Conservation (phyloP, 1,140 invertebrate genomes). For the Tetragonula clypearis region DNA sequence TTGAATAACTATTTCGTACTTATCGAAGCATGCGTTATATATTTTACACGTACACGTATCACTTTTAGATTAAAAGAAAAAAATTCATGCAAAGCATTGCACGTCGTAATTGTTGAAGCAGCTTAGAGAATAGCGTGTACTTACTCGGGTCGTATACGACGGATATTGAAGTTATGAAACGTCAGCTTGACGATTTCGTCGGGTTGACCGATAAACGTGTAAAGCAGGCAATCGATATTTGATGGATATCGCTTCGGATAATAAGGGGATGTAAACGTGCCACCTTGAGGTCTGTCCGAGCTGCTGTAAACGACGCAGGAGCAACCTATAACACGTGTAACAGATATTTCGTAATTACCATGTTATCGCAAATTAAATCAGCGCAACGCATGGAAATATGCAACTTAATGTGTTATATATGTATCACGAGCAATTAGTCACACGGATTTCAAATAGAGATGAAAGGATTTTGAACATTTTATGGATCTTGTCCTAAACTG, state of each 20-base stretch:
- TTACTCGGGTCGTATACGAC: slow-evolving; percentile 85
- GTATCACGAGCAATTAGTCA: too few relatives aligned
- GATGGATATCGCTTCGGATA: slow-evolving; percentile 89
- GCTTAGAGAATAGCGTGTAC: slow-evolving; percentile 70
- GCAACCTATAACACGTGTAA: slow-evolving; percentile 89
- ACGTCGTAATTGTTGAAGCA: neutral
- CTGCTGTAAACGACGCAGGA: slow-evolving; percentile 91
- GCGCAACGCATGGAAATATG: neutral
- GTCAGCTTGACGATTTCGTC: slow-evolving; percentile 91
- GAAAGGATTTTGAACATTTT: too few relatives aligned
- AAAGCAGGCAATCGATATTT: slow-evolving; percentile 91
- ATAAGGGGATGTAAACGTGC: slow-evolving; percentile 91
- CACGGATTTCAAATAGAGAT: too few relatives aligned
- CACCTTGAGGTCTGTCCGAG: slow-evolving; percentile 89
- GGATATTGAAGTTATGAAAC: slow-evolving; percentile 91
- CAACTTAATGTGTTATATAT: too few relatives aligned
- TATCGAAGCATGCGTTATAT: neutral
- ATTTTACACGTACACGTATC: neutral
- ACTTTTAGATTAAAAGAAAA: too few relatives aligned
- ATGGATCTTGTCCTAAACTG: too few relatives aligned
- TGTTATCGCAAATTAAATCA: neutral
- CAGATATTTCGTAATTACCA: slow-evolving; percentile 44
- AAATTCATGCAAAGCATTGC: neutral
- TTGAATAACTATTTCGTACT: neutral
- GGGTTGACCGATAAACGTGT: slow-evolving; percentile 89